Percentiles rank a stretch among this genome's conserved stretches.
Evolutionary conservation across 2,797 vertebrate genomes (phyloP).

Genomic region (Momotus momota): DNA sequence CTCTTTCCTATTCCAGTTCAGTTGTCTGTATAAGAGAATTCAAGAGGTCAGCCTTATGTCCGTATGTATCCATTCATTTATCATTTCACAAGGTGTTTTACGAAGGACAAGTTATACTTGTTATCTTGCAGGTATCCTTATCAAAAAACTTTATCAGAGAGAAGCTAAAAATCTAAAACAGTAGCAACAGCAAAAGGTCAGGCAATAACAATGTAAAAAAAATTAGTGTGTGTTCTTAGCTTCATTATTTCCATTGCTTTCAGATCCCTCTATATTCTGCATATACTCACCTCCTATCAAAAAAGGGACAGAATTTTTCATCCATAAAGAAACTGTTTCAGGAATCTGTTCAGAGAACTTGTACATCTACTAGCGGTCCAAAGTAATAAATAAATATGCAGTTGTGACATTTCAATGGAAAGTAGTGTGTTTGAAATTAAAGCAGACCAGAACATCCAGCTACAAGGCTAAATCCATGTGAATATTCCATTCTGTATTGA

Average conservation of each 20-base stretch:
- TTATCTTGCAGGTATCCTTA: background rate
- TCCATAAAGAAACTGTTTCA: background rate
- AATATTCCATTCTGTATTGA: background rate
- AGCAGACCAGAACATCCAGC: background rate
- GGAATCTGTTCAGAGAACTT: background rate
- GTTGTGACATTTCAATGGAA: background rate
- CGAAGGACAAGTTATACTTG: background rate
- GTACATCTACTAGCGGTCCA: background rate
- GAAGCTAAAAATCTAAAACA: background rate
- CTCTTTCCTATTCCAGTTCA: background rate
- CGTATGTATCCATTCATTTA: background rate
- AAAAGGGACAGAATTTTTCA: background rate
- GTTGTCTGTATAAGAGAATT: background rate
- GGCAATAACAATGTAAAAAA: background rate
- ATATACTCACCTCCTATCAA: background rate
- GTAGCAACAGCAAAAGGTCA: background rate
- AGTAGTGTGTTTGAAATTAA: background rate
- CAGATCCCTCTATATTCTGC: background rate
- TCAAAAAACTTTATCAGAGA: background rate
- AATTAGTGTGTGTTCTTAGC: background rate
- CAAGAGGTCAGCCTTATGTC: background rate
- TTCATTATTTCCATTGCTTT: background rate
- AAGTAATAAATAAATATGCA: background rate
- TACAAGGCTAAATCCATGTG: background rate
- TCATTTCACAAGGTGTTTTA: background rate